Conservation (phyloP, 2,888 invertebrate species). For the Theretra japonica region DNA sequence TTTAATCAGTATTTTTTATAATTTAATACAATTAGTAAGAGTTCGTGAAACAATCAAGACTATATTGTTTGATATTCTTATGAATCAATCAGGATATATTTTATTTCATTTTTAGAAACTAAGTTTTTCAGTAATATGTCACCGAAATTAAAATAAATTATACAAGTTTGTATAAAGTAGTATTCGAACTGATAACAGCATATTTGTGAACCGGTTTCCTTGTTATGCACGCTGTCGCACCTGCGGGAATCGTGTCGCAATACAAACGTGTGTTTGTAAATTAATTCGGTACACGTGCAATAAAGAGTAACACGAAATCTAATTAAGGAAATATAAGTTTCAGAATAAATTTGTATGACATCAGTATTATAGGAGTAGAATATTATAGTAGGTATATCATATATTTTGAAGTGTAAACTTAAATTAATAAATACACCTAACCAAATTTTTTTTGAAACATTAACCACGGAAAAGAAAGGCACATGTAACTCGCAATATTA, state of each 20-base stretch:
- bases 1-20: too few species aligned
- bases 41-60: too few species aligned
- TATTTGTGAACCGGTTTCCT: conserved; percentile 13
- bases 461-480: too few species aligned
- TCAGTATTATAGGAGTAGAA: too few species aligned
- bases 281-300: not conserved
- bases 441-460: not conserved
- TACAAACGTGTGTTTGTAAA: not conserved
- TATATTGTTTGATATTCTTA: too few species aligned
- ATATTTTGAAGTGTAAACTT: not conserved
- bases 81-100: too few species aligned
- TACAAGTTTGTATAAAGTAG: not conserved
- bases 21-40: too few species aligned
- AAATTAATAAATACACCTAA: not conserved
- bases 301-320: not conserved
- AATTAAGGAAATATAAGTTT: not conserved
- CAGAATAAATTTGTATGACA: not conserved
- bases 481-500: too few species aligned
- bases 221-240: not conserved
- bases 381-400: too few species aligned
- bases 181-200: conserved; percentile 12
- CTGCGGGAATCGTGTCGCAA: conserved; percentile 23
- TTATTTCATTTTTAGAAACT: too few species aligned
- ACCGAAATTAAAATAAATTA: too few species aligned
- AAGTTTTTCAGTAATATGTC: too few species aligned